phyloP scores from a whole-genome alignment of 2,888 invertebrate genomes.

The Petrolisthes cinctipes region DNA sequence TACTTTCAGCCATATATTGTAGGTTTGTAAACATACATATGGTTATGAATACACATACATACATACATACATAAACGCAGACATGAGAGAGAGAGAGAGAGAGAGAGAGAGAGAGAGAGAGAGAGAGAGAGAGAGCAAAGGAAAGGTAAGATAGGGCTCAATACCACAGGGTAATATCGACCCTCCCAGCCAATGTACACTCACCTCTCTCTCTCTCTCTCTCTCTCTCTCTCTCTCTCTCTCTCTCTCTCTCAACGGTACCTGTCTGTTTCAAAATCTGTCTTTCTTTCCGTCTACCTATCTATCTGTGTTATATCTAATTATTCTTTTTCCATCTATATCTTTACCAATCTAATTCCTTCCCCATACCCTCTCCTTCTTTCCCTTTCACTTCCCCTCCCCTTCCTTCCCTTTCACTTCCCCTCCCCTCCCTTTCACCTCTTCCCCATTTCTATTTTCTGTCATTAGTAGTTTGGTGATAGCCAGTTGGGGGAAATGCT shows the following conservation, averaged over 20 bases:
- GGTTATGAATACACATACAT: neutral
- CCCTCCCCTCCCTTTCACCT: neutral
- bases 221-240: constrained; percentile 14
- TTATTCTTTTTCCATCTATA: neutral
- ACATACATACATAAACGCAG: neutral
- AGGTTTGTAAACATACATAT: no score
- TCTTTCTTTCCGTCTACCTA: neutral
- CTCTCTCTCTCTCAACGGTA: neutral
- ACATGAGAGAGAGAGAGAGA: no score
- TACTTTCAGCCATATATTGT: no score
- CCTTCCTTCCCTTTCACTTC: neutral
- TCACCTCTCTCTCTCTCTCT: neutral
- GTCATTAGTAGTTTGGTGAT: neutral
- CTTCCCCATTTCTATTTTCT: neutral
- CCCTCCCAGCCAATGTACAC: neutral
- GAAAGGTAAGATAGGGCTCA: no score
- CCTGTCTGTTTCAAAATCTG: neutral
- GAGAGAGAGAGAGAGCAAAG: no score
- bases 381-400: neutral
- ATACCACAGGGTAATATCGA: neutral
- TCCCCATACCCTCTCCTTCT: neutral
- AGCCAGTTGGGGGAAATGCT: no score
- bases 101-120: neutral
- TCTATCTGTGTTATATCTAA: neutral
- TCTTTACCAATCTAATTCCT: neutral